These are phyloP conservation scores for Syngnathus typhle DNA, from an alignment of 2,113 vertebrate species.

Conservation along the genomic window DNA sequence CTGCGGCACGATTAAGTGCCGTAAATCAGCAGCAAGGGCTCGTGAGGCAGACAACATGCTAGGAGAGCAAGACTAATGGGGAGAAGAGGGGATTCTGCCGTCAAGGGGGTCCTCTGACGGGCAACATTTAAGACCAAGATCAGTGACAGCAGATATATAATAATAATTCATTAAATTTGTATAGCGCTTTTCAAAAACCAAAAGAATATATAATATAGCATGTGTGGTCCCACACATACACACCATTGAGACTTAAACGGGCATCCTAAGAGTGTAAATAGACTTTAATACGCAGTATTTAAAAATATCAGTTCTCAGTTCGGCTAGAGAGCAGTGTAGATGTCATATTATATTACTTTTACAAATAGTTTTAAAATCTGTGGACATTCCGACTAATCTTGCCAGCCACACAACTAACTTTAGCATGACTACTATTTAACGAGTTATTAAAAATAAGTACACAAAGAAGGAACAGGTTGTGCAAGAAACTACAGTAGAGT, in stretches of 20 bases:
- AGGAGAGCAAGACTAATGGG: slow-evolving; percentile 50
- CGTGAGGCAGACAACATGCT: slow-evolving; percentile 45
- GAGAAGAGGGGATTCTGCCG: slow-evolving; percentile 44
- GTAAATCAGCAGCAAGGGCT: slow-evolving; percentile 26
- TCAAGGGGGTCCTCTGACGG: slow-evolving; percentile 56
- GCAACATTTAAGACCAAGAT: slow-evolving; percentile 54
- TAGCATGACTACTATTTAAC: slow-evolving; percentile 41
- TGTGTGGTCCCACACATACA: slow-evolving; percentile 46
- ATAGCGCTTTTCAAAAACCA: too few species aligned
- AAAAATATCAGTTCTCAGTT: not conserved
- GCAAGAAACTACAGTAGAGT: not conserved
- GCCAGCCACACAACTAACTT: slow-evolving; percentile 29
- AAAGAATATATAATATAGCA: too few species aligned
- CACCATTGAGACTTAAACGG: not conserved
- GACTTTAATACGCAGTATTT: not conserved
- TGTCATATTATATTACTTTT: slow-evolving; percentile 11
- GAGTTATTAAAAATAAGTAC: slow-evolving; percentile 40
- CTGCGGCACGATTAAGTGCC: slow-evolving; percentile 49
- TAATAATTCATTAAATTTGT: too few species aligned
- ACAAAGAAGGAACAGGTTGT: slow-evolving; percentile 28
- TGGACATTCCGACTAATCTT: not conserved
- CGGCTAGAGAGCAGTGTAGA: slow-evolving; percentile 1
- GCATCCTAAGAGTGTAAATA: not conserved
- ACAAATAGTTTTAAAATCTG: not conserved
- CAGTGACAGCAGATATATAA: slow-evolving; percentile 60